These are phyloP conservation scores for Villa cingulata DNA, from an alignment of 2,888 invertebrate genomes.

Conservation along the genomic window DNA sequence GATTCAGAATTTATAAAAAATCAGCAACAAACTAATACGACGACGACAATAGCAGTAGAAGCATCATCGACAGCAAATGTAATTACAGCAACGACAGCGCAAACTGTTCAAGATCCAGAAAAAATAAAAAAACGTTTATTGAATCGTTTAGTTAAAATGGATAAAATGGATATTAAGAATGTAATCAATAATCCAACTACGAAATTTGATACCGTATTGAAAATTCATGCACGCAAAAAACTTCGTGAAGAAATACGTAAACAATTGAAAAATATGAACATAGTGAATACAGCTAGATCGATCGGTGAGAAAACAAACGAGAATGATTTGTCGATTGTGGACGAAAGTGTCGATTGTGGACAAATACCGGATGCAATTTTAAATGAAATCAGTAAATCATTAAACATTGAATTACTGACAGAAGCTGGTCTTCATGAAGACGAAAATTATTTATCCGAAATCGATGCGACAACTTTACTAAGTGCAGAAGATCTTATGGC, in stretches of 20 bases:
- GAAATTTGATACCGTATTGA: constrained; percentile 30
- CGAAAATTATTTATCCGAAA: neutral
- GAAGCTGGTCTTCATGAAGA: constrained; percentile 1
- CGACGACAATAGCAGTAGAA: neutral
- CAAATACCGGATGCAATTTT: constrained; percentile 27
- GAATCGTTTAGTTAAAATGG: constrained; percentile 28
- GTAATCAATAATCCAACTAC: constrained; percentile 32
- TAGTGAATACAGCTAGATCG: neutral
- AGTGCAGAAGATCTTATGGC: neutral
- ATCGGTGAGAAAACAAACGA: neutral
- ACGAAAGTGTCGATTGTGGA: constrained; percentile 28
- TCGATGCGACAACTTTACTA: neutral
- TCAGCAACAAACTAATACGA: neutral
- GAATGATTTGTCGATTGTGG: constrained; percentile 22
- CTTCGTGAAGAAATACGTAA: constrained; percentile 29
- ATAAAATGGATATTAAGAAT: constrained; percentile 28
- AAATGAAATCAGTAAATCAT: constrained; percentile 27
- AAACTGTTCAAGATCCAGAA: neutral
- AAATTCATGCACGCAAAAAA: constrained; percentile 26
- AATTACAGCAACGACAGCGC: no score
- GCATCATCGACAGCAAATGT: neutral
- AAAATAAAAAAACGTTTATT: constrained; percentile 19
- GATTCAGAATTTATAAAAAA: neutral
- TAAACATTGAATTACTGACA: constrained; percentile 25
- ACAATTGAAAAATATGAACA: constrained; percentile 24